phyloP scores from a whole-genome alignment of 1,140 invertebrate species.

The Anastrepha ludens region DNA sequence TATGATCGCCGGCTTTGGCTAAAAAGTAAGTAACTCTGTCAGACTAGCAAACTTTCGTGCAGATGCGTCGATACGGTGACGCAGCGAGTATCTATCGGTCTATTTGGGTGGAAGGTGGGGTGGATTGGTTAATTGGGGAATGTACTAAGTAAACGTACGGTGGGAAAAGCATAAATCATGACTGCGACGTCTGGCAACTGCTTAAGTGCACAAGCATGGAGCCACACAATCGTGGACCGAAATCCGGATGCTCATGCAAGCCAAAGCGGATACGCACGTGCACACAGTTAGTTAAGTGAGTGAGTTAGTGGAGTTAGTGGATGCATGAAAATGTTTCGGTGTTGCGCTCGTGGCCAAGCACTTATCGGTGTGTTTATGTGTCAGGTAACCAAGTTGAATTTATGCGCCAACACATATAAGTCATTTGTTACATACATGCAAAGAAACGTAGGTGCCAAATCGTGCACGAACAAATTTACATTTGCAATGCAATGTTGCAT shows the following conservation, averaged over 20 bases:
- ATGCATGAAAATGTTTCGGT: background rate
- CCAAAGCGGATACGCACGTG: background rate
- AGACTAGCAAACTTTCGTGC: background rate
- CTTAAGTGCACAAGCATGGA: background rate
- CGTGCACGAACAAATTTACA: background rate
- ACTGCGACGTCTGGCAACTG: background rate
- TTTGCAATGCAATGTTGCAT: conserved; percentile 36
- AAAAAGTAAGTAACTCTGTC: background rate
- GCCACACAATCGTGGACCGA: background rate
- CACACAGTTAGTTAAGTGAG: background rate
- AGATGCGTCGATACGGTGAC: background rate
- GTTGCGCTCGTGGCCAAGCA: background rate
- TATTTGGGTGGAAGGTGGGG: background rate
- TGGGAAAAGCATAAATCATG: conserved; percentile 35
- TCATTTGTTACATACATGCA: background rate
- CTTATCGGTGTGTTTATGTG: background rate
- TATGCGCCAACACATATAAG: background rate
- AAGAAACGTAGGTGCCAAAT: background rate
- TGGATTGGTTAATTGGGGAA: background rate
- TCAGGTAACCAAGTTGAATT: conserved; percentile 15
- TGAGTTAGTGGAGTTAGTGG: background rate
- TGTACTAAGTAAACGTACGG: background rate
- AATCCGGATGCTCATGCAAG: background rate
- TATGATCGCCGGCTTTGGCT: background rate
- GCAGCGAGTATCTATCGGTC: background rate